Conservation (phyloP, 2,888 invertebrate genomes). For the Pinctada fucata region DNA sequence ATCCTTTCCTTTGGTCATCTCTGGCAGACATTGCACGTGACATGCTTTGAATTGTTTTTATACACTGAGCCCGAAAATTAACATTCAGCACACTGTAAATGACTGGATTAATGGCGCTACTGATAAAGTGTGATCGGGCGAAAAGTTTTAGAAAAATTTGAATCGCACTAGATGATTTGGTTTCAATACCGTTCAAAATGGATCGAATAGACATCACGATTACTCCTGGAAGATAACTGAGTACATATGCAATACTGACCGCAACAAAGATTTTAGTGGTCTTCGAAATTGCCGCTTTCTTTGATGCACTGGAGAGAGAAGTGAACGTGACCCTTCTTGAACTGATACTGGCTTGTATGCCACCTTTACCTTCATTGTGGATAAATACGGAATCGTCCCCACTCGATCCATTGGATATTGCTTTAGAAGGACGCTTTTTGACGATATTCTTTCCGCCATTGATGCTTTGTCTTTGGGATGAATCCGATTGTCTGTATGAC, state of each 20-base stretch:
- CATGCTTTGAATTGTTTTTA: constrained; percentile 16
- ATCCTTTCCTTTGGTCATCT: background rate
- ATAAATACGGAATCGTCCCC: constrained; percentile 30
- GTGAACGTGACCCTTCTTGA: constrained; percentile 17
- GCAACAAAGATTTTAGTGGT: constrained; percentile 42
- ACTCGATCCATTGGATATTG: constrained; percentile 15
- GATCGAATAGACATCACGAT: constrained; percentile 32
- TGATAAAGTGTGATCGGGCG: constrained; percentile 37
- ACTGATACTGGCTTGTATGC: constrained; percentile 3
- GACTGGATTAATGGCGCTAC: constrained; percentile 38
- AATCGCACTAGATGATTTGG: constrained; percentile 4
- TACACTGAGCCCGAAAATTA: constrained; percentile 32
- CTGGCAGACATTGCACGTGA: constrained; percentile 2
- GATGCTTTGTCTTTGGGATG: background rate
- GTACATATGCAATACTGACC: constrained; percentile 35
- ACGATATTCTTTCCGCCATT: background rate
- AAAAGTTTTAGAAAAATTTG: constrained; percentile 37
- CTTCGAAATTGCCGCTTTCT: constrained; percentile 16
- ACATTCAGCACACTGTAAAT: constrained; percentile 42
- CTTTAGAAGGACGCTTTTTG: background rate
- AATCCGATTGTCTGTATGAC: background rate
- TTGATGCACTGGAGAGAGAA: constrained; percentile 14
- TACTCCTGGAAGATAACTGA: constrained; percentile 36
- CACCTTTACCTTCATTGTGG: constrained; percentile 9
- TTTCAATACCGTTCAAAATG: constrained; percentile 17